phyloP scores from a whole-genome alignment of 2,888 invertebrate genomes.

The Lobophora halterata region DNA sequence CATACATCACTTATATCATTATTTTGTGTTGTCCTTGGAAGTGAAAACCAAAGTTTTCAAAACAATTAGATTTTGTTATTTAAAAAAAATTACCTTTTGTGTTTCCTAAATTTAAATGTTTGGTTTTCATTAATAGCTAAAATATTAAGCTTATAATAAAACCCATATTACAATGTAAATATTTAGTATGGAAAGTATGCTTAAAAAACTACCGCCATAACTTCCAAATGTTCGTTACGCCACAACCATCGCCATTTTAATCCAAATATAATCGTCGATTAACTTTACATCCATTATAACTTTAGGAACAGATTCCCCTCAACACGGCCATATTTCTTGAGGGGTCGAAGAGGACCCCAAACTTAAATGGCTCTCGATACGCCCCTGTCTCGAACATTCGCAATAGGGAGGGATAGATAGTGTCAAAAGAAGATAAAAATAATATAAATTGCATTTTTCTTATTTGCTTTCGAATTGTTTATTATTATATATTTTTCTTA shows the following conservation, averaged over 20 bases:
- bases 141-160: no score
- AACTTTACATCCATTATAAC: conserved; percentile 39
- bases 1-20: neutral
- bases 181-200: no score
- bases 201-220: no score
- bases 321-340: conserved; percentile 61
- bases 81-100: no score
- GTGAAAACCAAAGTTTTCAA: no score
- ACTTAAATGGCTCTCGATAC: conserved; percentile 69
- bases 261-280: conserved; percentile 34
- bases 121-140: no score
- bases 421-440: conserved; percentile 81
- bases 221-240: no score
- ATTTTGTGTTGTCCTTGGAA: no score
- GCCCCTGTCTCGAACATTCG: conserved; percentile 70
- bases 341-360: conserved; percentile 58
- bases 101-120: no score
- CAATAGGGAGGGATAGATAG: conserved; percentile 70
- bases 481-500: conserved; percentile 10
- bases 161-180: no score
- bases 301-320: conserved; percentile 36
- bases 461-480: conserved; percentile 14
- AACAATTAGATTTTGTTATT: no score
- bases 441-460: conserved; percentile 73
- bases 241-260: no score